These are phyloP conservation scores for Hyperoplus immaculatus DNA, from an alignment of 2,797 vertebrate genomes.

Conservation along the genomic window DNA sequence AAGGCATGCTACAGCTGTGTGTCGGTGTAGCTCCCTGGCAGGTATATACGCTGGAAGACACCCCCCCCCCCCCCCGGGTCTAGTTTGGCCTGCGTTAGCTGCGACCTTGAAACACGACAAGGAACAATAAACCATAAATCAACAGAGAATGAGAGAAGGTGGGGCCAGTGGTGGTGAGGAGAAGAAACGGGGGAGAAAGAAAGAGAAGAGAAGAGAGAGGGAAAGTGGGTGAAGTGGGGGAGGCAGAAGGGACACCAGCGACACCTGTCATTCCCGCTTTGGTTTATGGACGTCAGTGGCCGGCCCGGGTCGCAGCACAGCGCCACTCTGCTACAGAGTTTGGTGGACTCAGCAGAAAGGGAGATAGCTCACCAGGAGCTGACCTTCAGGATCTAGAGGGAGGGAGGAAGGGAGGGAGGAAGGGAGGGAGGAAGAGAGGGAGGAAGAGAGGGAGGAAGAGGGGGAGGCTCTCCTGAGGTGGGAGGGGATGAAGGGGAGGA, in stretches of 20 bases:
- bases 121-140: conserved; percentile 86
- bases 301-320: conserved; percentile 64
- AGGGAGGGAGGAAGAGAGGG: not conserved
- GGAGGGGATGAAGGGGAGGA: not conserved
- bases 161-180: conserved; percentile 25
- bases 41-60: conserved; percentile 62
- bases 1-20: conserved; percentile 41
- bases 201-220: conserved; percentile 4
- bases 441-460: not conserved
- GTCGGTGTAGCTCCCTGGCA: conserved; percentile 56
- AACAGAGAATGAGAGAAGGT: conserved; percentile 54
- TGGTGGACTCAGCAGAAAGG: conserved; percentile 84
- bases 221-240: conserved; percentile 13
- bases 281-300: conserved; percentile 80
- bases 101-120: conserved; percentile 83
- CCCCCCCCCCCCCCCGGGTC: conserved; percentile 68
- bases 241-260: conserved; percentile 36
- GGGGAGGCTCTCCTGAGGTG: not conserved
- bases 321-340: conserved; percentile 60
- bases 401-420: not conserved
- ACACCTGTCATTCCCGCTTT: conserved; percentile 85
- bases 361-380: conserved; percentile 70
- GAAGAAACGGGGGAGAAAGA: conserved; percentile 11
- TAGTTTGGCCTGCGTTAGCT: conserved; percentile 72
- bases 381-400: conserved; percentile 74